Conservation (phyloP, 2,888 invertebrate genomes). For the Stenchaetothrips biformis region DNA sequence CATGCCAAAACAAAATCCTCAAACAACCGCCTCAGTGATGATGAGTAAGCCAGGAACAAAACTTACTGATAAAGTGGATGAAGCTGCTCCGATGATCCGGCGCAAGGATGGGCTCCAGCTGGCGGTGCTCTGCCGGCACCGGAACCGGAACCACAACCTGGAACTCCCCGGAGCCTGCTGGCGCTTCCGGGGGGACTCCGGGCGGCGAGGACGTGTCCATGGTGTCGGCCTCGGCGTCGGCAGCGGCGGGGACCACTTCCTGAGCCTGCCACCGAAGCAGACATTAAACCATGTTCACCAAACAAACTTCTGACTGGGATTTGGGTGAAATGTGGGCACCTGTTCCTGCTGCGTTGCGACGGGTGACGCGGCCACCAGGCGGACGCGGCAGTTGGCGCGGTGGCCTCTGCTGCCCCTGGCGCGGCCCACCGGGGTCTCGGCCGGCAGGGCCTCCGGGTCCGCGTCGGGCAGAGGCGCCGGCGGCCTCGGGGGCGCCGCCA, state of each 20-base stretch:
- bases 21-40: too few relatives aligned
- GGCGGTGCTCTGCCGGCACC: too few relatives aligned
- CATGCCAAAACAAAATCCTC: too few relatives aligned
- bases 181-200: slow-evolving; percentile 37
- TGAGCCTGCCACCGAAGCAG: too few relatives aligned
- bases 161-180: slow-evolving; percentile 23
- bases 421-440: not conserved
- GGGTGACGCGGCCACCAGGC: not conserved
- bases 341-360: not conserved
- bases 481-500: not conserved
- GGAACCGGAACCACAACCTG: too few relatives aligned
- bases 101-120: not conserved
- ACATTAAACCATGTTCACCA: not conserved
- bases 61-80: not conserved
- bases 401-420: not conserved
- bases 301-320: not conserved
- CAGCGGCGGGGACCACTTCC: not conserved
- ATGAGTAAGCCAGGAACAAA: too few relatives aligned
- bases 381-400: not conserved
- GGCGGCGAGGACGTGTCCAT: slow-evolving; percentile 43
- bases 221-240: slow-evolving; percentile 38
- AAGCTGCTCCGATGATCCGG: not conserved
- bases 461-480: not conserved
- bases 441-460: not conserved
- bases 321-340: not conserved